A percentile compares a stretch with the other conserved stretches of the same genome.
These are phyloP conservation scores for Elephantulus edwardii DNA, from an alignment of 2,113 vertebrate species.

Conservation along the genomic window DNA sequence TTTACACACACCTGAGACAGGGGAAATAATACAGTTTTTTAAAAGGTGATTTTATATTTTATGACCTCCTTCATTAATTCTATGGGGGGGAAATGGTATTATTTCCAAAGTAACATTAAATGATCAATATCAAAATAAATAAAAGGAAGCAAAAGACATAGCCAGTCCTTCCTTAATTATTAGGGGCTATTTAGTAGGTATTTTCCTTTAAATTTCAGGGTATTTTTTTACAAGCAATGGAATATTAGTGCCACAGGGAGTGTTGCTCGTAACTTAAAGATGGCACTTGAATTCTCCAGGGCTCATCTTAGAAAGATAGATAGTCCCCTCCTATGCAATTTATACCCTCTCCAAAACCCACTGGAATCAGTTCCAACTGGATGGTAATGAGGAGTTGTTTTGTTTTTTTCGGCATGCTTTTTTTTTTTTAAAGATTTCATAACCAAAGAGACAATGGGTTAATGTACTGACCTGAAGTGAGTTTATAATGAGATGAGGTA, in stretches of 20 bases:
- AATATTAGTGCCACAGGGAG: too few relatives aligned
- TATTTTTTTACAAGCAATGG: not conserved
- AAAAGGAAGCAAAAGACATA: not conserved
- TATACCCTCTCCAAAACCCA: too few relatives aligned
- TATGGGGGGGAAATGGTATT: not conserved
- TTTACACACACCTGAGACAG: not conserved
- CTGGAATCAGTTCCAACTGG: too few relatives aligned
- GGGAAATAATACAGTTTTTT: rapidly evolving
- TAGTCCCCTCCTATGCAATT: too few relatives aligned
- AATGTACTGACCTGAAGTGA: rapidly evolving
- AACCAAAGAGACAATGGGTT: too few relatives aligned
- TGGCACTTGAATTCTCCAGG: too few relatives aligned
- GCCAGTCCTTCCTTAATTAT: not conserved
- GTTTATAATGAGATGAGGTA: rapidly evolving
- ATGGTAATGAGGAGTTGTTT: too few relatives aligned
- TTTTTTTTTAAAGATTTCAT: too few relatives aligned
- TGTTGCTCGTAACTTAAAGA: too few relatives aligned
- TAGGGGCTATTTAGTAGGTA: too few relatives aligned
- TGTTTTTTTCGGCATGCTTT: too few relatives aligned
- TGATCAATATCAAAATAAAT: not conserved
- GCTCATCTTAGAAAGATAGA: too few relatives aligned
- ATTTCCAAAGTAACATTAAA: not conserved
- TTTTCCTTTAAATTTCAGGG: not conserved
- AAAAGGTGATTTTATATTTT: not conserved
- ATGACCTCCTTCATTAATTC: not conserved